Conservation (phyloP, 1,140 invertebrate species). For the Zaprionus camerounensis region DNA sequence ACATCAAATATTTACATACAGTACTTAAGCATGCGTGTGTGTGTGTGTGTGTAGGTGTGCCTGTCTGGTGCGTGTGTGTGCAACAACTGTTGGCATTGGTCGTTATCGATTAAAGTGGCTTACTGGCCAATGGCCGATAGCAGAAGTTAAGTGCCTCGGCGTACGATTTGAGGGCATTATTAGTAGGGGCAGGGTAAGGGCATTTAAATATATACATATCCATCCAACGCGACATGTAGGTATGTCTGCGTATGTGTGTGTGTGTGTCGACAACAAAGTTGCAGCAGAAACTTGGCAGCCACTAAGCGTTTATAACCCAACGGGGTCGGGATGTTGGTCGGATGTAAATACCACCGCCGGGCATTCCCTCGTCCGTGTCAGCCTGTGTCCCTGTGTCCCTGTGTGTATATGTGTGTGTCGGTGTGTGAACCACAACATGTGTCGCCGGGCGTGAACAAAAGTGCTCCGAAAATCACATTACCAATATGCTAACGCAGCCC, state of each 20-base stretch:
- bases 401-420: conserved; percentile 29
- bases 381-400: conserved; percentile 4
- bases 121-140: conserved; percentile 36
- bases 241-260: conserved; percentile 4
- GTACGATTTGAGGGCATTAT: conserved; percentile 67
- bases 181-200: conserved; percentile 45
- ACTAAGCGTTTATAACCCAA: conserved; percentile 57
- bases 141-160: conserved; percentile 55
- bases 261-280: conserved; percentile 58
- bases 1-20: conserved; percentile 71
- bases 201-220: conserved; percentile 61
- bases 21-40: conserved; percentile 16
- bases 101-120: conserved; percentile 70
- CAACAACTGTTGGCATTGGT: conserved; percentile 53
- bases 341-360: conserved; percentile 61
- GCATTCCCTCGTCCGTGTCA: conserved; percentile 30
- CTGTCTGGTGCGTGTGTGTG: neutral
- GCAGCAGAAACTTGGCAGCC: conserved; percentile 48
- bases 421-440: conserved; percentile 81
- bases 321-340: conserved; percentile 40
- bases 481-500: conserved; percentile 42
- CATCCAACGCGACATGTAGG: conserved; percentile 4
- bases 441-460: conserved; percentile 80
- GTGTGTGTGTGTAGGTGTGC: conserved; percentile 15
- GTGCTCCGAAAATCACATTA: conserved; percentile 80